These are phyloP conservation scores for Xenotilapia longispinis DNA, from an alignment of 2,113 vertebrate genomes.

Conservation along the genomic window DNA sequence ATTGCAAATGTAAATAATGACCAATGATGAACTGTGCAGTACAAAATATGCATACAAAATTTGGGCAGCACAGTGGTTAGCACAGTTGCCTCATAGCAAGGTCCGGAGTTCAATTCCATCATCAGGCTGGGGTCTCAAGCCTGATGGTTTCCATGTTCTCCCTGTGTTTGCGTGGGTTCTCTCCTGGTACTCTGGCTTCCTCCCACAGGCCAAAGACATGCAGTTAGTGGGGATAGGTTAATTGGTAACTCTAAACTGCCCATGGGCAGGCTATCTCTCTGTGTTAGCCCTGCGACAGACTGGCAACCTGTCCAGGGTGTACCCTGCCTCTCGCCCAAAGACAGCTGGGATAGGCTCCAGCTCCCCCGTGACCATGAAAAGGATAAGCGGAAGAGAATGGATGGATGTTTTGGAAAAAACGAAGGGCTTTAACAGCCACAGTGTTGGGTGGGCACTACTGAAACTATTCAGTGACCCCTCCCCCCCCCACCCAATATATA, in stretches of 20 bases:
- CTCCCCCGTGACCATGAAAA: neutral
- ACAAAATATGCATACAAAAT: neutral
- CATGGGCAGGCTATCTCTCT: neutral
- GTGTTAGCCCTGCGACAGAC: neutral
- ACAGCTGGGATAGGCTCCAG: neutral
- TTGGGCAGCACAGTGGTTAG: neutral
- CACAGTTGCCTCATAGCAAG: neutral
- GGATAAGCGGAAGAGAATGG: neutral
- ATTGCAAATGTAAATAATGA: neutral
- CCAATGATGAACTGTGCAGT: neutral
- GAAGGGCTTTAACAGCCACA: neutral
- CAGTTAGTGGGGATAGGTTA: neutral
- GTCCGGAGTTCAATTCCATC: neutral
- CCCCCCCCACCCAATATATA: too few relatives aligned
- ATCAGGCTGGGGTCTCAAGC: neutral
- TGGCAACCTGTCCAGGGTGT: neutral
- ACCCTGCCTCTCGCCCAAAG: neutral
- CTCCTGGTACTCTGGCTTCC: neutral
- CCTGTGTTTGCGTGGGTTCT: rapidly evolving
- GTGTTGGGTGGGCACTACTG: neutral
- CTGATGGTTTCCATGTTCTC: neutral
- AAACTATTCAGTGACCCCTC: neutral
- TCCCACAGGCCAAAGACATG: neutral
- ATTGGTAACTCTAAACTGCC: neutral
- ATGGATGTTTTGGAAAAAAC: neutral